Evolutionary conservation across 2,888 invertebrate species (phyloP).

Genomic region (Lagria hirta): DNA sequence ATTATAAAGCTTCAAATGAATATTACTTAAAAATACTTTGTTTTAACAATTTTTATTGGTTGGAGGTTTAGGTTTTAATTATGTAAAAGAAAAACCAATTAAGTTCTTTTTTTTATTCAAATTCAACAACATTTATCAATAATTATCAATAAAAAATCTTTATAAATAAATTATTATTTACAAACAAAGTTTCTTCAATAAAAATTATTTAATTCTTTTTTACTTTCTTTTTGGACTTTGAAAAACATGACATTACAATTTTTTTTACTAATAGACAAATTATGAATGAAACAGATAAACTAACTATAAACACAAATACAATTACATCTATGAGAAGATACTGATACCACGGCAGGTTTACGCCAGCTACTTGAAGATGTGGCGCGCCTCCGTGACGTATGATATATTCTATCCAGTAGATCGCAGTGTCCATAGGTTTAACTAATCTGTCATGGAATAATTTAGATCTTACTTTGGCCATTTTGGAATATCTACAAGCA

Average conservation of each 20-base stretch:
- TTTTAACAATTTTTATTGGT: too few relatives aligned
- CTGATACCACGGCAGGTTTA: conserved; percentile 18
- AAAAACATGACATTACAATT: not conserved
- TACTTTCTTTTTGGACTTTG: not conserved
- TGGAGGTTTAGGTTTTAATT: too few relatives aligned
- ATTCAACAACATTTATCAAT: too few relatives aligned
- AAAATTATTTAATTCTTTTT: conserved; percentile 5
- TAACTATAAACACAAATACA: conserved; percentile 1
- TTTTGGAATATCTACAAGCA: conserved; percentile 11
- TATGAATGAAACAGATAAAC: not conserved
- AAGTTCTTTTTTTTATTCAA: too few relatives aligned
- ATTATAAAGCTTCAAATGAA: too few relatives aligned
- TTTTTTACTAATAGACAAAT: not conserved
- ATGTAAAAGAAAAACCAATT: too few relatives aligned
- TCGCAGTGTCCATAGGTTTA: conserved; percentile 29
- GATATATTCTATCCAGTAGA: conserved; percentile 32
- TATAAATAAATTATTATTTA: conserved; percentile 1
- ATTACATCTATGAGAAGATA: conserved; percentile 19
- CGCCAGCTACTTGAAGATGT: conserved; percentile 20
- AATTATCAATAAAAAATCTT: conserved; percentile 1
- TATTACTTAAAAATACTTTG: too few relatives aligned
- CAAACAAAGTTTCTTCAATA: not conserved
- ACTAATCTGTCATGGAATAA: conserved; percentile 26
- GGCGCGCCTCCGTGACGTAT: conserved; percentile 29
- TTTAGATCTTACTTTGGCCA: conserved; percentile 16